phyloP scores from a whole-genome alignment of 2,888 invertebrate genomes.

The Drosophila diplacantha region DNA sequence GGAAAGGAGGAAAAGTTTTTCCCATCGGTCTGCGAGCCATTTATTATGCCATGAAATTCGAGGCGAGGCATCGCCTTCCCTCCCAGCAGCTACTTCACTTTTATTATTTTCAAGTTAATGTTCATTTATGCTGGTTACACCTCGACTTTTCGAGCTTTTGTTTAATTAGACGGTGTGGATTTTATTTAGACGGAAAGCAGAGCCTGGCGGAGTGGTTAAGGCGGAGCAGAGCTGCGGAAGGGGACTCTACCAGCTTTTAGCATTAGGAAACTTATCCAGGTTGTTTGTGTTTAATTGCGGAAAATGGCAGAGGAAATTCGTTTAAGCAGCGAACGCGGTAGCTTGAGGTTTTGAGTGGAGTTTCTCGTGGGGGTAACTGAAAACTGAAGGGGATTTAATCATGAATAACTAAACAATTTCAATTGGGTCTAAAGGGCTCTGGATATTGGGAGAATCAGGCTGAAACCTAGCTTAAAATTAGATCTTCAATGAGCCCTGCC shows the following conservation, averaged over 20 bases:
- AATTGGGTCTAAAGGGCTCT: not conserved
- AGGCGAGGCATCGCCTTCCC: conserved; percentile 22
- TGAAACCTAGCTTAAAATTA: not conserved
- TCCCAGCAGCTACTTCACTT: conserved; percentile 51
- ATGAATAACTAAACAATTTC: conserved; percentile 9
- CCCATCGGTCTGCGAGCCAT: conserved; percentile 58
- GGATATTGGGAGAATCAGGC: no score
- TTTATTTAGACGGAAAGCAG: conserved; percentile 52
- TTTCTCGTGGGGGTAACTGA: not conserved
- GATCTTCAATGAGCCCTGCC: not conserved
- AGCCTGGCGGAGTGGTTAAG: conserved; percentile 13
- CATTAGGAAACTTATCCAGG: conserved; percentile 34
- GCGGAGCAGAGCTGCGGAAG: conserved; percentile 1
- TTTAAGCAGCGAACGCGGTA: conserved; percentile 2
- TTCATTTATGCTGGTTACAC: conserved; percentile 75
- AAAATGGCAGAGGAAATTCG: conserved; percentile 36
- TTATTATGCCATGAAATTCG: conserved; percentile 68
- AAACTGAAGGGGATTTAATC: conserved; percentile 2
- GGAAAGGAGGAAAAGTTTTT: conserved; percentile 31
- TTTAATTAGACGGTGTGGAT: conserved; percentile 69
- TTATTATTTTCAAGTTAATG: conserved; percentile 73
- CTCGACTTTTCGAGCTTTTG: conserved; percentile 66
- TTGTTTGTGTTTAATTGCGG: conserved; percentile 51
- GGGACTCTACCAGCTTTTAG: conserved; percentile 26
- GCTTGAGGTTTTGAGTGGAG: conserved; percentile 1